Percentiles rank a stretch among this genome's conserved stretches.
Conservation (phyloP, 2,888 invertebrate genomes). For the Drosophila dives region DNA sequence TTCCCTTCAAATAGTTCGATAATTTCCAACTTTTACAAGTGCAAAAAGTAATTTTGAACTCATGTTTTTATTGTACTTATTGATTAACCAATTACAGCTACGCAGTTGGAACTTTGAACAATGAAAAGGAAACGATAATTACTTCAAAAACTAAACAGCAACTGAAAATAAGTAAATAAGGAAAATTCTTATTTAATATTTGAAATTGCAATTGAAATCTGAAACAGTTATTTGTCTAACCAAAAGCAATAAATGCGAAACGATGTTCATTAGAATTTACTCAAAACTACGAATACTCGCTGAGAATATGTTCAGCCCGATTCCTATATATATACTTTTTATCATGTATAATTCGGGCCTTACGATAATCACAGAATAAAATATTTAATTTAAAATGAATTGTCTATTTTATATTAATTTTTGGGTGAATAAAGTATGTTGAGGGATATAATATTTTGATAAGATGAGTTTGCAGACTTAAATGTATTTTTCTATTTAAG, state of each 20-base stretch:
- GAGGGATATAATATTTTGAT: not conserved
- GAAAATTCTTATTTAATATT: not conserved
- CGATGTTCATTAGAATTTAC: conserved; percentile 60
- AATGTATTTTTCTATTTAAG: not conserved
- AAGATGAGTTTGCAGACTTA: not conserved
- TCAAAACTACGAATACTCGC: conserved; percentile 47
- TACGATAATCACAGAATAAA: conserved; percentile 3
- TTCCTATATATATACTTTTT: conserved; percentile 13
- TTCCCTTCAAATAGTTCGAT: not conserved
- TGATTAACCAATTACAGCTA: not conserved
- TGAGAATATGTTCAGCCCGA: conserved; percentile 27
- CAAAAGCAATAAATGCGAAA: conserved; percentile 20
- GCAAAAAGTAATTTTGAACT: conserved; percentile 2
- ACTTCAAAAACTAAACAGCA: not conserved
- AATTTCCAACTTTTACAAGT: not conserved
- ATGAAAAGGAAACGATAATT: conserved; percentile 1
- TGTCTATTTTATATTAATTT: not conserved
- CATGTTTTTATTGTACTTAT: conserved; percentile 3
- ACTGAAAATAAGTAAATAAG: not conserved
- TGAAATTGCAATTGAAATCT: not conserved
- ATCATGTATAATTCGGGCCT: conserved; percentile 2
- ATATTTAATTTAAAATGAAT: conserved; percentile 2
- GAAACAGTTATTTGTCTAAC: conserved; percentile 1
- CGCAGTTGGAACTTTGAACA: not conserved
- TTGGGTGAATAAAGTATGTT: not conserved